Evolutionary conservation across 1,140 invertebrate genomes (phyloP).

Genomic region (Centruroides sculpturatus): DNA sequence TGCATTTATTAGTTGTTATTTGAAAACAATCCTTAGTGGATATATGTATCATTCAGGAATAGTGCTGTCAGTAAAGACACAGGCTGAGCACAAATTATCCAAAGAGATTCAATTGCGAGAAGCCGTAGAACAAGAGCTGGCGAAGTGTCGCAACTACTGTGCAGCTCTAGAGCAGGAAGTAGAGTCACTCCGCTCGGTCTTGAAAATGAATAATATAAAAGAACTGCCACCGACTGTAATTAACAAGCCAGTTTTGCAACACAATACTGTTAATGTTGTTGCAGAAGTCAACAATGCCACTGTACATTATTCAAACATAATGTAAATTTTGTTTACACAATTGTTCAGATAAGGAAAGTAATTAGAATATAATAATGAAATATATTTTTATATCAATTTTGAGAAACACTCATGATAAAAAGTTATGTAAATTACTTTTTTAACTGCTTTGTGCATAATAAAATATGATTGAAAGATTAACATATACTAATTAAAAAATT

Average conservation of each 20-base stretch:
- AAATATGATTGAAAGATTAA: too few relatives aligned
- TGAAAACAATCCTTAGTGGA: background rate
- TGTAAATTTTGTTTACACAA: too few relatives aligned
- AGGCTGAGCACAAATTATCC: constrained; percentile 27
- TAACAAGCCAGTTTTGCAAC: background rate
- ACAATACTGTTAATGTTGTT: constrained; percentile 9
- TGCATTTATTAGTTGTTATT: background rate
- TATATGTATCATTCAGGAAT: constrained; percentile 24
- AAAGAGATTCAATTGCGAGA: constrained; percentile 22
- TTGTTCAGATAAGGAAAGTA: too few relatives aligned
- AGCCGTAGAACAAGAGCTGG: constrained; percentile 28
- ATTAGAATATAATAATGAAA: too few relatives aligned
- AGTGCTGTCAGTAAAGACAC: constrained; percentile 28
- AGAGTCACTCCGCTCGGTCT: constrained; percentile 4
- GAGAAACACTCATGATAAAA: too few relatives aligned
- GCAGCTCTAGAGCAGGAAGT: constrained; percentile 12
- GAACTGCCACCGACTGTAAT: constrained; percentile 8
- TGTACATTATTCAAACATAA: too few relatives aligned
- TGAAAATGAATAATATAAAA: constrained; percentile 6
- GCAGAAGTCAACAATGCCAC: constrained; percentile 8
- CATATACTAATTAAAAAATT: too few relatives aligned
- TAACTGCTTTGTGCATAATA: too few relatives aligned
- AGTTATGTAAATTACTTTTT: too few relatives aligned
- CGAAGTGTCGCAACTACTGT: constrained; percentile 24
- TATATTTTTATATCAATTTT: too few relatives aligned